phyloP scores from a whole-genome alignment of 1,140 invertebrate genomes.

The Drosophila kurseongensis region DNA sequence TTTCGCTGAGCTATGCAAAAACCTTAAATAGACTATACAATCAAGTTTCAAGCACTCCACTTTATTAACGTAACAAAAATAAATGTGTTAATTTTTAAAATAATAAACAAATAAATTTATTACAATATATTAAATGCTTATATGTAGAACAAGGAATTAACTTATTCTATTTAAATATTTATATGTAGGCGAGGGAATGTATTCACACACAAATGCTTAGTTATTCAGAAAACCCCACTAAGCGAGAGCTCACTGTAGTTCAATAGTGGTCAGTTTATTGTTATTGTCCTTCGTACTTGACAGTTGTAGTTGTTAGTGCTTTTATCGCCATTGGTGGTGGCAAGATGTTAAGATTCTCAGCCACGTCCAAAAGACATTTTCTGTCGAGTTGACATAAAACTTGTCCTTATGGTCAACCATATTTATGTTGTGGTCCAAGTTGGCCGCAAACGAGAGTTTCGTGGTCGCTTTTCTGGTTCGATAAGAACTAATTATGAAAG shows the following conservation, averaged over 20 bases:
- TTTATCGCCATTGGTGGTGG: conserved; percentile 24
- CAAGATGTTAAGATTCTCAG: conserved; percentile 30
- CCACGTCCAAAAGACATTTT: conserved; percentile 42
- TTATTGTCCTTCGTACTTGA: conserved; percentile 28
- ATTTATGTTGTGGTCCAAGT: conserved; percentile 44
- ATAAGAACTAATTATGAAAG: conserved; percentile 54
- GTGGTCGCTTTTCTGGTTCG: conserved; percentile 33
- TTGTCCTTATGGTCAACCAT: conserved; percentile 44
- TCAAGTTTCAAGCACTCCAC: neutral
- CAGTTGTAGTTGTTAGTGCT: conserved; percentile 28
- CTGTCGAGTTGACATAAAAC: conserved; percentile 50
- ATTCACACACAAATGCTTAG: neutral
- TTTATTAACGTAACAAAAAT: no score
- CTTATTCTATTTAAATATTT: neutral
- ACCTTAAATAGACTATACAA: neutral
- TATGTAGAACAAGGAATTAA: no score
- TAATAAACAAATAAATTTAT: no score
- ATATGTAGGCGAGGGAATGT: neutral
- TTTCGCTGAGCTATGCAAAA: conserved; percentile 45
- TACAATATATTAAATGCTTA: no score
- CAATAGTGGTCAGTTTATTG: conserved; percentile 38
- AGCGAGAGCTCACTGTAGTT: conserved; percentile 13
- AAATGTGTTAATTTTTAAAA: no score
- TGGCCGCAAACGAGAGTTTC: conserved; percentile 44
- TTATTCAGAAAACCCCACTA: neutral